Percentiles rank a stretch among this genome's conserved stretches.
Evolutionary conservation across 1,140 invertebrate species (phyloP).

Genomic region (Macrobrachium nipponense): DNA sequence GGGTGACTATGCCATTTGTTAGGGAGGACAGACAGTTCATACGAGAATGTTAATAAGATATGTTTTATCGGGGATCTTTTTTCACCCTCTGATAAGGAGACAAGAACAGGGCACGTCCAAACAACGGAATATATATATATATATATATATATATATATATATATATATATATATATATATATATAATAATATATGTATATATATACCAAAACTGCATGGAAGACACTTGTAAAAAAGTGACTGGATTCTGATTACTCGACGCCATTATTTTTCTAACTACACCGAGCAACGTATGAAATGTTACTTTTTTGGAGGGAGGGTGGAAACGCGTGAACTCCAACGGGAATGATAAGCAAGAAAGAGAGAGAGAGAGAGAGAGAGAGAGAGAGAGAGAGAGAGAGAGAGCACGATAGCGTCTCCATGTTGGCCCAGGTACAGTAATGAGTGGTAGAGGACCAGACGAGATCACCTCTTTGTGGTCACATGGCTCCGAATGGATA

Average conservation of each 20-base stretch:
- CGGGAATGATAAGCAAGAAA: background rate
- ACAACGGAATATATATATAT: too few relatives aligned
- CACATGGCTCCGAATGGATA: slow-evolving; percentile 58
- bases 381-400: background rate
- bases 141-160: background rate
- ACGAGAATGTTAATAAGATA: too few relatives aligned
- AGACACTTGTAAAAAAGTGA: background rate
- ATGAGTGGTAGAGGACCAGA: slow-evolving; percentile 31
- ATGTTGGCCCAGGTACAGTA: slow-evolving; percentile 31
- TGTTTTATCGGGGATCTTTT: too few relatives aligned
- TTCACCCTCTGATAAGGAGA: too few relatives aligned
- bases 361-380: background rate
- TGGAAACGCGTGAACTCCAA: too few relatives aligned
- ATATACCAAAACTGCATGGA: background rate
- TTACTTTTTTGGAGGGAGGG: background rate
- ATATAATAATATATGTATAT: background rate
- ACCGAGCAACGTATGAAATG: background rate
- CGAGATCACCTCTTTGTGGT: slow-evolving; percentile 48
- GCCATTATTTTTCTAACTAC: too few relatives aligned
- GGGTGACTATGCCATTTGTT: too few relatives aligned
- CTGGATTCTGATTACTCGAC: too few relatives aligned
- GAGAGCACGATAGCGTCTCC: background rate
- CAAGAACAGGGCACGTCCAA: too few relatives aligned
- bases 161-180: slow-evolving; percentile 42
- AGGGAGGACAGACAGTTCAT: too few relatives aligned